phyloP scores from a whole-genome alignment of 37 sponge, comb jelly and placozoan species.

The Agelas oroides region DNA sequence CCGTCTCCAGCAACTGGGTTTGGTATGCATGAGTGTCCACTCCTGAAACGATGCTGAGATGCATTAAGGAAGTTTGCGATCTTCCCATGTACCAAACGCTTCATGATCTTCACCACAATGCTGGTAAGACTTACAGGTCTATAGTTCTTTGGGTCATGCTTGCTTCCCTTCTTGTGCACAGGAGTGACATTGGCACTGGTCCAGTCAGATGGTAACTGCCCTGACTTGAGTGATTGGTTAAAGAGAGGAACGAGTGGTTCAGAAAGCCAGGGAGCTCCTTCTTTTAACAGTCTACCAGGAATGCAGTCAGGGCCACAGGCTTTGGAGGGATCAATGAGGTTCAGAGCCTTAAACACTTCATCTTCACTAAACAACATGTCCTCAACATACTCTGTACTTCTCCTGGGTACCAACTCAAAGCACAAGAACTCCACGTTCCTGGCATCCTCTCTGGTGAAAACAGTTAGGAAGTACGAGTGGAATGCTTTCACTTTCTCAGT shows the following conservation, averaged over 20 bases:
- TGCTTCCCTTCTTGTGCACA: conserved; percentile 15
- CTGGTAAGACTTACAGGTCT: conserved; percentile 48
- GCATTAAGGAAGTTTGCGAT: not conserved
- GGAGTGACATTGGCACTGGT: conserved; percentile 35
- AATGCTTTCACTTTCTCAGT: conserved; percentile 1
- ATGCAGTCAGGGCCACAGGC: conserved; percentile 16
- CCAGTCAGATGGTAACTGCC: conserved; percentile 41
- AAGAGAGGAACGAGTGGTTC: not conserved
- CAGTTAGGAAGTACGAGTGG: not conserved
- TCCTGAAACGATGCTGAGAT: conserved; percentile 32
- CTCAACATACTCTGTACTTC: too few relatives aligned
- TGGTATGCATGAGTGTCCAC: conserved; percentile 35
- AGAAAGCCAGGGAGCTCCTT: conserved; percentile 23
- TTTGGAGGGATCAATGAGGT: not conserved
- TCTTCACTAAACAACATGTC: too few relatives aligned
- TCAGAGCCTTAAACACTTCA: not conserved
- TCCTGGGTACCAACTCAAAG: too few relatives aligned
- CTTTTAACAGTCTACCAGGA: conserved; percentile 21
- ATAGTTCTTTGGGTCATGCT: conserved; percentile 6
- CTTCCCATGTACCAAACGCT: conserved; percentile 14
- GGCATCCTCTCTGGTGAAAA: not conserved
- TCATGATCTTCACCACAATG: conserved; percentile 10
- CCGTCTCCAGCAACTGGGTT: conserved; percentile 38
- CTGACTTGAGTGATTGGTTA: not conserved
- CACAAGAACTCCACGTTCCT: not conserved